These are phyloP conservation scores for Synanthedon myopaeformis DNA, from an alignment of 2,888 invertebrate species.

Conservation along the genomic window DNA sequence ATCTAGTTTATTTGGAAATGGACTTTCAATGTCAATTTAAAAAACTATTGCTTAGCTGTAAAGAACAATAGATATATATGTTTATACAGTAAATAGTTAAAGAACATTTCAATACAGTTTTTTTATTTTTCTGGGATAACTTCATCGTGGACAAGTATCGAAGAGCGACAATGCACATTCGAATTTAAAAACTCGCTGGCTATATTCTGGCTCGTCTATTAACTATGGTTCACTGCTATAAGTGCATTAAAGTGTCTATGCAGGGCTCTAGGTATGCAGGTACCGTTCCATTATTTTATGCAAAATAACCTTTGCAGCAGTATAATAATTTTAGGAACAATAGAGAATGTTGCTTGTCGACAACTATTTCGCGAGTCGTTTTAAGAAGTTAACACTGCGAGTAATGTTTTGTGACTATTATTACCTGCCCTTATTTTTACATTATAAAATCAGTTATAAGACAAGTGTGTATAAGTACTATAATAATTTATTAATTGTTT, in stretches of 20 bases:
- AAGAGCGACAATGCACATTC: background rate
- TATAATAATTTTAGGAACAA: slow-evolving; percentile 48
- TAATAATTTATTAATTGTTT: too few relatives aligned
- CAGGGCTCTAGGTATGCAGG: slow-evolving; percentile 19
- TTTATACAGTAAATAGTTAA: too few relatives aligned
- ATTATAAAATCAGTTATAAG: too few relatives aligned
- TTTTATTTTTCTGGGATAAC: too few relatives aligned
- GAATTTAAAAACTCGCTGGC: slow-evolving; percentile 19
- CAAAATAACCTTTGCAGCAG: slow-evolving; percentile 39
- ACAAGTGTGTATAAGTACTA: too few relatives aligned
- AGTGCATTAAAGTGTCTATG: slow-evolving; percentile 47
- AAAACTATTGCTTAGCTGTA: too few relatives aligned
- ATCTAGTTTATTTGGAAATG: too few relatives aligned
- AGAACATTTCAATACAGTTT: too few relatives aligned
- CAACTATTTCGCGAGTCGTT: slow-evolving; percentile 2
- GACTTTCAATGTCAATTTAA: too few relatives aligned
- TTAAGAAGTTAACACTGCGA: background rate
- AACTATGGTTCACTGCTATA: slow-evolving; percentile 28
- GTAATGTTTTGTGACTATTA: background rate
- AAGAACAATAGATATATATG: too few relatives aligned
- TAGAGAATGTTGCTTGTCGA: slow-evolving; percentile 30
- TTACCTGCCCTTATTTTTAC: too few relatives aligned
- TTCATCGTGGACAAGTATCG: too few relatives aligned
- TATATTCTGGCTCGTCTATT: slow-evolving; percentile 28
- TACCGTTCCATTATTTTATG: slow-evolving; percentile 46